Evolutionary conservation across 2,113 vertebrate species (phyloP), one percentile per base, ranked within the genome.

Genomic region (Ginglymostoma cirratum): DNA sequence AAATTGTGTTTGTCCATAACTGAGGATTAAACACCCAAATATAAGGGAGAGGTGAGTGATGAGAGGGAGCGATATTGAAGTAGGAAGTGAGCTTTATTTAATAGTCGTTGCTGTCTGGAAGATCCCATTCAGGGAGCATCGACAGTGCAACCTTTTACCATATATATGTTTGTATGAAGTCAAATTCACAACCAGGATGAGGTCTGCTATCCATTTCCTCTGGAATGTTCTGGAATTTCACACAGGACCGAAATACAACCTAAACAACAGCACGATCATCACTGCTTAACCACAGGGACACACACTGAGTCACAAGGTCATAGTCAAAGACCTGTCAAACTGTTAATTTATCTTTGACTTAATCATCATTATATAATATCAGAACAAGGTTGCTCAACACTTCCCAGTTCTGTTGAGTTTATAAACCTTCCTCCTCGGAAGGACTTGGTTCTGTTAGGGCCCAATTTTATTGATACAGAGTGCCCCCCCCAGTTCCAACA

Each of bases 141-240:
- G 3, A 52, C 38, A 38, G n/a, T 34, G 10, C 24, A 38, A 27
- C 67, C 66, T 70, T 95, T 95, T 95, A 95, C 94, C 94, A 95
- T 72, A 95, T 95, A 69, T 76, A 69, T 70, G 38, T 95, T 52
- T 70, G 38, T 95, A 76, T 72, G 67, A 95, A 95, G 45, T 12
- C 12, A 48, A 72, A 69, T 45, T 70, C 17, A 45, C 2, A 70
- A 94, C 34, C 19, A 0, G 45, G 67, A 48, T 15, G 94, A 94
- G 42, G 24, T 72, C 69, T 72, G 67, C 30, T 72, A 72, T 23
- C 45, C 69, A 95, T 95, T 95, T 95, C 69, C 94, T 95, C 67
- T 95, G 94, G 94, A 72, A 95, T 95, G 94, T 52, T 5, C 67
- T 93, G 89, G n/a, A 67, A 93, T 93, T 93, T n/a, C 89, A 93